Evolutionary conservation across 2,113 vertebrate genomes (phyloP).

Genomic region (Thryonomys swinderianus): DNA sequence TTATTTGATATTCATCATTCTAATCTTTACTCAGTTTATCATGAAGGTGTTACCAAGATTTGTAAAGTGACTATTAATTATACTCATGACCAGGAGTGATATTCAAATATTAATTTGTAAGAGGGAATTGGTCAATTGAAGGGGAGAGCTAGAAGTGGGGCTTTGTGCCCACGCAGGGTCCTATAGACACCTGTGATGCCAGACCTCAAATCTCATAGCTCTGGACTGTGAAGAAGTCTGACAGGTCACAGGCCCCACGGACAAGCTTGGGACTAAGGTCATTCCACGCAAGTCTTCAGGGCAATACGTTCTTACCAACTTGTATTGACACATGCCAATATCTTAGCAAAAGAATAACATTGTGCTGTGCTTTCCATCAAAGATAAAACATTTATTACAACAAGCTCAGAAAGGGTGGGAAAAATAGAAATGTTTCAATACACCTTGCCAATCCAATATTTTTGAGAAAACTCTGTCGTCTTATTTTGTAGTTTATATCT

Average conservation of each 20-base stretch:
- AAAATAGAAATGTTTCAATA: conserved; percentile 6
- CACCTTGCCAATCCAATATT: not conserved
- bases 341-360: not conserved
- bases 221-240: not conserved
- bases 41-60: not conserved
- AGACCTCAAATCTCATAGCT: not conserved
- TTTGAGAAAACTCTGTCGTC: not conserved
- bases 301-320: not conserved
- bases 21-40: not conserved
- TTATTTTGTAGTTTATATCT: conserved; percentile 30
- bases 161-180: not conserved
- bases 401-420: not conserved
- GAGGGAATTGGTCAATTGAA: not conserved
- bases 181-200: not conserved
- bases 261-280: not conserved
- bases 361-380: not conserved
- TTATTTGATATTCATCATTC: conserved; percentile 3
- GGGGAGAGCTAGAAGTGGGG: not conserved
- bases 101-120: not conserved
- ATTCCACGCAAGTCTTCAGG: not conserved
- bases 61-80: conserved; percentile 2
- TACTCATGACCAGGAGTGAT: not conserved
- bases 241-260: not conserved
- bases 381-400: not conserved
- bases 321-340: not conserved